Evolutionary conservation across 2,113 vertebrate genomes (phyloP).

Genomic region (Perognathus longimembris): DNA sequence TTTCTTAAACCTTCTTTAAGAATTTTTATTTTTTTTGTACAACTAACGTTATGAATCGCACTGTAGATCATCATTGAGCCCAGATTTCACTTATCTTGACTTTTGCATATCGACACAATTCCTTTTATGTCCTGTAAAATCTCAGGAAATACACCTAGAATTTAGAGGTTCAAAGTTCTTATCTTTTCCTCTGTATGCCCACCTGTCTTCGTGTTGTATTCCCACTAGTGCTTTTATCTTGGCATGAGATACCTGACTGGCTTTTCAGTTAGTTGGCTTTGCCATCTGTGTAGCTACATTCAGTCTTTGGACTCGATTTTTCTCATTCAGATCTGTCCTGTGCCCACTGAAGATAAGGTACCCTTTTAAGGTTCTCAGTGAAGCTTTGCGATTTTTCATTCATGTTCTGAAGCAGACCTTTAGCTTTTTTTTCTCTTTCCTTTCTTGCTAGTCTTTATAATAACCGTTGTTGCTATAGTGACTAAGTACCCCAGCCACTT

Average conservation of each 20-base stretch:
- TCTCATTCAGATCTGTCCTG: constrained; percentile 44
- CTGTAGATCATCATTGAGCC: not conserved
- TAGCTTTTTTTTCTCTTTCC: constrained; percentile 35
- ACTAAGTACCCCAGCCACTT: constrained; percentile 67
- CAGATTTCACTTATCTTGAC: not conserved
- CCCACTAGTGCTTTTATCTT: not conserved
- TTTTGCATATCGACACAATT: not conserved
- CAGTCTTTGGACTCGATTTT: constrained; percentile 34
- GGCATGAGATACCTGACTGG: not conserved
- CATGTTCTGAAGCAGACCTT: constrained; percentile 51
- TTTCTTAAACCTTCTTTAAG: not conserved
- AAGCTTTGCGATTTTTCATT: constrained; percentile 64
- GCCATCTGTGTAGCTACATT: constrained; percentile 26
- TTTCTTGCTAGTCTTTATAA: constrained; percentile 50
- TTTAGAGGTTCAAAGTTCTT: constrained; percentile 10
- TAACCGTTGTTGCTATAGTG: constrained; percentile 71
- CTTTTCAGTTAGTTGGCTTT: constrained; percentile 20
- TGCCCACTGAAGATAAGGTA: constrained; percentile 47
- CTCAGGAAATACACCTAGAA: not conserved
- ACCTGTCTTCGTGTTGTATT: not conserved
- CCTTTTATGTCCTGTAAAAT: not conserved
- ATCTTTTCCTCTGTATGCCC: not conserved
- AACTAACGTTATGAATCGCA: not conserved
- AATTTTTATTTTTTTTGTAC: not conserved
- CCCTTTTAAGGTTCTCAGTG: constrained; percentile 36